A percentile compares a stretch with the other conserved stretches of the same genome.
These are phyloP conservation scores for Ectemnius cavifrons DNA, from an alignment of 2,888 invertebrate species.

Conservation along the genomic window DNA sequence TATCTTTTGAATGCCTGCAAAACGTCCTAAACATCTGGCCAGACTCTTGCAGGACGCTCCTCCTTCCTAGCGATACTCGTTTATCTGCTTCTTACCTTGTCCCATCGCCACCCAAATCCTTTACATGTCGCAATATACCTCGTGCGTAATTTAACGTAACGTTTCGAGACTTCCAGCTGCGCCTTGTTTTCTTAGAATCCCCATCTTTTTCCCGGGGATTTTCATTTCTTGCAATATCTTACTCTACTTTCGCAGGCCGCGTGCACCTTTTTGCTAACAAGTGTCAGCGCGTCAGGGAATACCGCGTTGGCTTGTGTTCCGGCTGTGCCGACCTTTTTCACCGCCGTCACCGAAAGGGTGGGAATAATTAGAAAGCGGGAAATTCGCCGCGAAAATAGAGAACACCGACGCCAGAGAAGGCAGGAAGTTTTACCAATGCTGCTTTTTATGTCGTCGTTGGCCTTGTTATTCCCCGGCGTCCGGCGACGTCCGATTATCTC, in stretches of 20 bases:
- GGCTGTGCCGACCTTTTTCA: neutral
- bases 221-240: neutral
- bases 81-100: slow-evolving; percentile 17
- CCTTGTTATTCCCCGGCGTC: neutral
- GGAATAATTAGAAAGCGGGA: slow-evolving; percentile 9
- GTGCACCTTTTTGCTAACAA: slow-evolving; percentile 2
- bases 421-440: too few species aligned
- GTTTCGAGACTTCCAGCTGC: slow-evolving; percentile 15
- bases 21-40: slow-evolving; percentile 25
- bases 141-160: slow-evolving; percentile 62
- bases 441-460: too few species aligned
- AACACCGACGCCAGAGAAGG: too few species aligned
- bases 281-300: slow-evolving; percentile 5
- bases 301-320: too few species aligned
- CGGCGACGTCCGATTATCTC: slow-evolving; percentile 16
- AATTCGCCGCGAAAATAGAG: slow-evolving; percentile 14
- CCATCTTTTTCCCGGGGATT: neutral
- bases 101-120: slow-evolving; percentile 39
- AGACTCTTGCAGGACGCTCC: slow-evolving; percentile 14
- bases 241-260: slow-evolving; percentile 9
- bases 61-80: neutral
- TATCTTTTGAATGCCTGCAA: slow-evolving; percentile 58
- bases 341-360: slow-evolving; percentile 6
- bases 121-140: slow-evolving; percentile 45
- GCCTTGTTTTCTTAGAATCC: slow-evolving; percentile 22